Evolutionary conservation across 2,797 vertebrate species (phyloP).

Genomic region (Halcyon leucocephala): DNA sequence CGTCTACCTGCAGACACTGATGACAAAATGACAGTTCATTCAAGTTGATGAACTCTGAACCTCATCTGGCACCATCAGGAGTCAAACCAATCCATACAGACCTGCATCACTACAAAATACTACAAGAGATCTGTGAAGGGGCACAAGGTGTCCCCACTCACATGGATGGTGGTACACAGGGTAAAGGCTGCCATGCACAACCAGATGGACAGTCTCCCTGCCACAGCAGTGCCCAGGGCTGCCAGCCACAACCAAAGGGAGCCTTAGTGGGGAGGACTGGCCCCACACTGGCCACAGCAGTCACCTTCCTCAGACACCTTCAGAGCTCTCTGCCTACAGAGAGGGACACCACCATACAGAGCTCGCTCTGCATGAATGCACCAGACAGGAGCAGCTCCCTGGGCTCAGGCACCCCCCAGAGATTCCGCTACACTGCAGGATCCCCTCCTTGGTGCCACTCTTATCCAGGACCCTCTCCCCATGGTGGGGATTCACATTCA

Average conservation of each 20-base stretch:
- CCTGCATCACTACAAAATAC: rapidly evolving
- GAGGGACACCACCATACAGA: rapidly evolving
- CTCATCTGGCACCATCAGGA: not conserved
- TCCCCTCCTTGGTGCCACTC: not conserved
- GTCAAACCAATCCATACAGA: not conserved
- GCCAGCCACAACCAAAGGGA: not conserved
- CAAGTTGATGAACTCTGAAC: not conserved
- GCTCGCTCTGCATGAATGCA: rapidly evolving
- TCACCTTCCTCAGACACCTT: not conserved
- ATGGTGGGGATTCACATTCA: rapidly evolving
- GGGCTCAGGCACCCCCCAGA: not conserved
- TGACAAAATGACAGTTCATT: not conserved
- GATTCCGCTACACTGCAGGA: not conserved
- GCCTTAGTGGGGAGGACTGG: not conserved
- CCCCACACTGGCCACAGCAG: rapidly evolving
- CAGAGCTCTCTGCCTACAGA: not conserved
- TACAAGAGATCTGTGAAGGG: not conserved
- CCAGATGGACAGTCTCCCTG: rapidly evolving
- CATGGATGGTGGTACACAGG: rapidly evolving
- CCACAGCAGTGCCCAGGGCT: not conserved
- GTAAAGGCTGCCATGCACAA: rapidly evolving
- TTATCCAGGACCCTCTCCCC: rapidly evolving
- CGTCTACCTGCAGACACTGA: not conserved
- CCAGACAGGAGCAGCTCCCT: not conserved
- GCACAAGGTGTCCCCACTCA: rapidly evolving